Base-by-base conservation (phyloP, 2,113 vertebrate genomes). In the Syngnathus floridae region DNA sequence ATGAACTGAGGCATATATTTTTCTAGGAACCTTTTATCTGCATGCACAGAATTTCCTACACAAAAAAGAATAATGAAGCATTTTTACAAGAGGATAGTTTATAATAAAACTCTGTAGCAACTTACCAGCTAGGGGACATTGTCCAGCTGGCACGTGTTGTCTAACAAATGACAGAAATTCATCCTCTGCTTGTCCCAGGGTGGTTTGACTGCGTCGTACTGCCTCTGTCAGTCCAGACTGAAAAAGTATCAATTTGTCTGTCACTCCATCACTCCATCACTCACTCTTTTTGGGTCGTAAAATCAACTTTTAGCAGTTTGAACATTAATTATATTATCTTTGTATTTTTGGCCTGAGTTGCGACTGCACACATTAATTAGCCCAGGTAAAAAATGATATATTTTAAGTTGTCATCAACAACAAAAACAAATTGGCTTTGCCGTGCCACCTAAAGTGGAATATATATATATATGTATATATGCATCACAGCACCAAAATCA, bases 1-100 rank as follows among this genome's bases (percentile, higher is more conserved):
- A 97, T 97, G 84, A 99, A 99, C 90, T 97, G 94, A 6, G 95
- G 94, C 97, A 99, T 99, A 86, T 92, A 93, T 81, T 98, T 99
- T 77, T 98, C 95, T 78, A 99, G 91, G 66, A 99, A 99, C 82
- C 91, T 93, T 77, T 91, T 92, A 74, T 92, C 91, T 0, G 94
- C 97, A 0, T 99, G 91, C 49, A 92, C 91, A 5, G 91, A 91
- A 84, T 92, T 92, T 8, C 91, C 91, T 92, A 68, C 16, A 73
- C 26, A 70, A 6, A 37, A 9, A 64, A 12, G 5, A 57, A 64
- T 4, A 14, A 67, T 0, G 26, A n/a, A 9, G 40, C 31, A 19
- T 22, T 40, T 21, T 7, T 37, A 5, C 4, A 38, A 4, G 16
- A 38, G n/a, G 3, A 17, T 49, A n/a, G 38, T 2, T 41, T 1